phyloP scores from a whole-genome alignment of 30 jellyfish, hydroid and myxozoan species.

The Aurelia aurita complex sp. Pacific region DNA sequence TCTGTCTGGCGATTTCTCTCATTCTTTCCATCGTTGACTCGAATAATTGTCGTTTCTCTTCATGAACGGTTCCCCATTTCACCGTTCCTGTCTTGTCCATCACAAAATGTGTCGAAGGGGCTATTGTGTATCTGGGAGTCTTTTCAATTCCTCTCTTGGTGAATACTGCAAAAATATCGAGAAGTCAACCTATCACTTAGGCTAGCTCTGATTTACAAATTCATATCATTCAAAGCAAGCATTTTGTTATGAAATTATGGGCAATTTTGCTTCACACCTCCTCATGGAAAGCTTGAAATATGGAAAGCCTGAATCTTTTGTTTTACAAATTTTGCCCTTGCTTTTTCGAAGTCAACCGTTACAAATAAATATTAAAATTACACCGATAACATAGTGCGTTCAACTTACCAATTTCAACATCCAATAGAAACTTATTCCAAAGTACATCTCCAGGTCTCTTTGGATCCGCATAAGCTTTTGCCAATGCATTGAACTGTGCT shows the following conservation, averaged over 20 bases:
- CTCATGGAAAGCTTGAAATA: too few relatives aligned
- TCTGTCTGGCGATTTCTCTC: conserved; percentile 74
- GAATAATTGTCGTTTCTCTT: conserved; percentile 38
- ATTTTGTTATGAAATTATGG: too few relatives aligned
- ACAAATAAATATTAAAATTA: too few relatives aligned
- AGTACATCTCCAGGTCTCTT: conserved; percentile 70
- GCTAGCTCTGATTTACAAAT: too few relatives aligned
- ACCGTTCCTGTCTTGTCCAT: conserved; percentile 77
- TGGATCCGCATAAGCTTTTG: conserved; percentile 78
- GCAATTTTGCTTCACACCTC: too few relatives aligned
- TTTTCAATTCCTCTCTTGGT: conserved; percentile 90
- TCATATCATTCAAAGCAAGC: too few relatives aligned
- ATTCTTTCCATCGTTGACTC: conserved; percentile 72
- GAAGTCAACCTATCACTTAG: too few relatives aligned
- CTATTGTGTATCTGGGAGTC: conserved; percentile 64
- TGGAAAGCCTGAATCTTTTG: too few relatives aligned
- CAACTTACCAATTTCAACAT: conserved; percentile 81
- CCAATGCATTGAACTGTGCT: conserved; percentile 70
- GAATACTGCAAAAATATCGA: conserved; percentile 54
- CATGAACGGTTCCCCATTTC: conserved; percentile 66
- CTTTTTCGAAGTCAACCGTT: too few relatives aligned
- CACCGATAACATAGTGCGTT: too few relatives aligned
- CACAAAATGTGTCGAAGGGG: conserved; percentile 51
- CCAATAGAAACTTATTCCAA: conserved; percentile 83
- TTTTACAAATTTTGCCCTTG: too few relatives aligned